Percentiles rank a stretch among this genome's conserved stretches.
phyloP scores from a whole-genome alignment of 2,797 vertebrate genomes.

The Telmatherina bonti region DNA sequence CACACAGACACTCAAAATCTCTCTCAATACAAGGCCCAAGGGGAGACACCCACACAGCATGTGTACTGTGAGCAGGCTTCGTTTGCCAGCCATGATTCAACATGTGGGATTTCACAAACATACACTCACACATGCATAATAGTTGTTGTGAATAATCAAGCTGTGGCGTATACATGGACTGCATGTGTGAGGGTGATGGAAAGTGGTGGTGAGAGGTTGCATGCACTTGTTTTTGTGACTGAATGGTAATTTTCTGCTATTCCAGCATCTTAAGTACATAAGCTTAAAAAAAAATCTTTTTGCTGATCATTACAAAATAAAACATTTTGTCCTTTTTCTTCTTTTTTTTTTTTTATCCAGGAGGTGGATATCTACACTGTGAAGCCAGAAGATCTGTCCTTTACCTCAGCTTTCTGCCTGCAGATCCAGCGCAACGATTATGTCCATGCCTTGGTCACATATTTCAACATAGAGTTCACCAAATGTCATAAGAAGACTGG shows the following conservation, averaged over 20 bases:
- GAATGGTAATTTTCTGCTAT: neutral
- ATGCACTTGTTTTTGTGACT: neutral
- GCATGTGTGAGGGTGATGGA: constrained; percentile 21
- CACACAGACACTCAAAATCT: constrained; percentile 32
- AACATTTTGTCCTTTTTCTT: neutral
- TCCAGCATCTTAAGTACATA: neutral
- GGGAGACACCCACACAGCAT: constrained; percentile 79
- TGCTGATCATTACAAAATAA: neutral
- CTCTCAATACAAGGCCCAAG: constrained; percentile 43
- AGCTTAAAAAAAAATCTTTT: neutral
- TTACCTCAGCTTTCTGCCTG: constrained; percentile 96
- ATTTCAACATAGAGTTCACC: constrained; percentile 98
- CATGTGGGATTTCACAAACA: constrained; percentile 70
- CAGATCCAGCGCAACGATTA: constrained; percentile 98
- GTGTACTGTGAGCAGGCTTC: constrained; percentile 71
- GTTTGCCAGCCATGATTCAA: constrained; percentile 72
- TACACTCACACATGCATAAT: constrained; percentile 34
- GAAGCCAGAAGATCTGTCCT: constrained; percentile 93
- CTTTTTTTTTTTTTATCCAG: constrained; percentile 66
- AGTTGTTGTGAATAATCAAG: constrained; percentile 46
- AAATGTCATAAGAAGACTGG: constrained; percentile 99
- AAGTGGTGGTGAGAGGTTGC: constrained; percentile 13
- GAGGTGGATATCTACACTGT: constrained; percentile 98
- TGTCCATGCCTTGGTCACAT: constrained; percentile 96
- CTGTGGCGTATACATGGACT: constrained; percentile 32